Evolutionary conservation across 2,888 invertebrate genomes (phyloP).

Genomic region (Limnephilus lunatus): DNA sequence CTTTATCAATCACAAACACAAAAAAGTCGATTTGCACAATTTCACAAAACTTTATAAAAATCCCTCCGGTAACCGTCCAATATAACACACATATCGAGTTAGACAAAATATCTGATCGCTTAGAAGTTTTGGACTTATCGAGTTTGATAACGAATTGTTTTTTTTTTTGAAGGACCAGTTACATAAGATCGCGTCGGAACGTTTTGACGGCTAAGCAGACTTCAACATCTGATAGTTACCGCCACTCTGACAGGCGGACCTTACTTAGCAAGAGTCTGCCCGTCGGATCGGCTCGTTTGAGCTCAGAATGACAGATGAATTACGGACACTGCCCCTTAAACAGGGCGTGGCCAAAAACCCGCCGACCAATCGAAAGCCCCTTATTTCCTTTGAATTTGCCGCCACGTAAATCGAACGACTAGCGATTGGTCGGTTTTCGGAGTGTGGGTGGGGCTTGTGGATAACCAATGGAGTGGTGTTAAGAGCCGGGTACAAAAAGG

Average conservation of each 20-base stretch:
- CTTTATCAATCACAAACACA: not conserved
- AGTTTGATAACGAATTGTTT: not conserved
- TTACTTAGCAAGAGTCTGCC: constrained; percentile 48
- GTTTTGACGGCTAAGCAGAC: constrained; percentile 45
- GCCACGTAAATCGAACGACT: constrained; percentile 60
- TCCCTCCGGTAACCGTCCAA: not conserved
- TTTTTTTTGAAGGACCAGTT: not conserved
- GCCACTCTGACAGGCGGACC: constrained; percentile 52
- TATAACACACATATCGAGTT: not conserved
- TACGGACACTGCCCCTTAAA: constrained; percentile 70
- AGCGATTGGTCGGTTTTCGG: constrained; percentile 70
- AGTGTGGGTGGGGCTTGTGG: constrained; percentile 70
- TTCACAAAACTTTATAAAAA: not conserved
- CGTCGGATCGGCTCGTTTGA: constrained; percentile 57
- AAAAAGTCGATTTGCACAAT: not conserved
- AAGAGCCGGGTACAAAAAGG: constrained; percentile 53
- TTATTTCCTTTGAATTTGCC: constrained; percentile 60
- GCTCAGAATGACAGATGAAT: constrained; percentile 59
- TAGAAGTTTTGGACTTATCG: not conserved
- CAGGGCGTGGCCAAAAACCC: constrained; percentile 68
- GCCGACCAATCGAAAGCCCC: constrained; percentile 44
- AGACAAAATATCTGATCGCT: not conserved
- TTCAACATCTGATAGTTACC: constrained; percentile 49
- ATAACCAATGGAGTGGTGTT: constrained; percentile 58
- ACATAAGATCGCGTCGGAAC: constrained; percentile 31